Conservation (phyloP, 1,140 invertebrate genomes). For the Pogonus chalceus region DNA sequence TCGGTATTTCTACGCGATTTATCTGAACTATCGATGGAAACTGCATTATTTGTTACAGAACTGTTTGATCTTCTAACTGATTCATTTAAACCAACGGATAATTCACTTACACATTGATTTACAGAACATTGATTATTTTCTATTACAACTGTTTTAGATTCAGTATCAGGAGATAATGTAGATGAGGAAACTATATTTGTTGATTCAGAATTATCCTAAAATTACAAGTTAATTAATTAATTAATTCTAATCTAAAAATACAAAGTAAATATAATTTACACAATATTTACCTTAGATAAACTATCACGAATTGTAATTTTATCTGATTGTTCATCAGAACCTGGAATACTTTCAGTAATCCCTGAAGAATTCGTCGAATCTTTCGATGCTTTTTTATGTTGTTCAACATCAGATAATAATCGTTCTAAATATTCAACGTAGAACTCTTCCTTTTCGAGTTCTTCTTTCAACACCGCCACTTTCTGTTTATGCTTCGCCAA, state of each 20-base stretch:
- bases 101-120: slow-evolving; percentile 54
- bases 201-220: background rate
- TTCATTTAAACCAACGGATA: slow-evolving; percentile 45
- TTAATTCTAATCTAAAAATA: background rate
- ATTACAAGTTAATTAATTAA: background rate
- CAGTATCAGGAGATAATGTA: background rate
- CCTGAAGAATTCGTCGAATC: slow-evolving; percentile 22
- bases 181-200: background rate
- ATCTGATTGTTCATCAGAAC: slow-evolving; percentile 19
- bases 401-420: slow-evolving; percentile 69
- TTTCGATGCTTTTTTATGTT: slow-evolving; percentile 45
- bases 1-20: slow-evolving; percentile 31
- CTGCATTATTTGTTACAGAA: slow-evolving; percentile 31
- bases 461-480: slow-evolving; percentile 66
- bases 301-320: slow-evolving; percentile 21
- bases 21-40: slow-evolving; percentile 10
- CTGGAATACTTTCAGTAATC: slow-evolving; percentile 15
- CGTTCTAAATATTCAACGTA: slow-evolving; percentile 82
- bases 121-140: slow-evolving; percentile 31
- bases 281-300: slow-evolving; percentile 31
- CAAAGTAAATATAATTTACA: background rate
- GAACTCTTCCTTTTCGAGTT: slow-evolving; percentile 80
- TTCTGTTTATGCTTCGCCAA: slow-evolving; percentile 77
- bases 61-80: slow-evolving; percentile 30
- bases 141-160: background rate